phyloP scores from a whole-genome alignment of 2,888 invertebrate genomes.

The Acanthopleura granulata region DNA sequence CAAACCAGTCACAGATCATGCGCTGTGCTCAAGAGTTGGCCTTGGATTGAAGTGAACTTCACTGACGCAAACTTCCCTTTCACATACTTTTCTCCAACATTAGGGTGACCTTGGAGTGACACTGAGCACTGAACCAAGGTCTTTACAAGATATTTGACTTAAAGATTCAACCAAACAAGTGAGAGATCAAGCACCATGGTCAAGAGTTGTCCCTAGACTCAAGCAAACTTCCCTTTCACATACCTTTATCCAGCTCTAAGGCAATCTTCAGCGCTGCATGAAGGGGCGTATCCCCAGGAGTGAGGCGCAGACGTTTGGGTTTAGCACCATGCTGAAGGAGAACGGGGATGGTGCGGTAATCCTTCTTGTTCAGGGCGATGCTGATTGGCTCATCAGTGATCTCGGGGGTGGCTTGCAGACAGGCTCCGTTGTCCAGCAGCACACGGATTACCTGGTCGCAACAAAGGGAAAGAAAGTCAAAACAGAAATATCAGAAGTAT shows the following conservation, averaged over 20 bases:
- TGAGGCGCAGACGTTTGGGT: slow-evolving; percentile 37
- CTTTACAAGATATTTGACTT: too few relatives aligned
- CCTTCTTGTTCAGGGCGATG: slow-evolving; percentile 21
- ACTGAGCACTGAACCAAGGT: too few relatives aligned
- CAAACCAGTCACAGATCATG: too few relatives aligned
- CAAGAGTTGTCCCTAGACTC: too few relatives aligned
- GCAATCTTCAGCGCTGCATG: slow-evolving; percentile 51
- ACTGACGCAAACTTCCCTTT: too few relatives aligned
- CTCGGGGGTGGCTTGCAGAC: slow-evolving; percentile 2
- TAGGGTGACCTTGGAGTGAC: slow-evolving; percentile 43
- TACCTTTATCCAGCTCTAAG: slow-evolving; percentile 50
- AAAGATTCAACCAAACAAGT: too few relatives aligned
- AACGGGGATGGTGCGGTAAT: slow-evolving; percentile 34
- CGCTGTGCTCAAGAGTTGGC: too few relatives aligned
- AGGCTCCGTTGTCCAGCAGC: slow-evolving; percentile 26
- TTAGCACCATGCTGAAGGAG: slow-evolving; percentile 45
- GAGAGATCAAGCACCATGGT: too few relatives aligned
- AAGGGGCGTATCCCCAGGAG: slow-evolving; percentile 50
- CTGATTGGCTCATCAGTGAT: slow-evolving; percentile 21
- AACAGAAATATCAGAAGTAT: background rate
- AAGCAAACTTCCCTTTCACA: too few relatives aligned
- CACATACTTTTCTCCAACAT: slow-evolving; percentile 47
- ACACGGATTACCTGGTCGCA: slow-evolving; percentile 24
- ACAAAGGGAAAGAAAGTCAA: too few relatives aligned
- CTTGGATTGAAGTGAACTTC: too few relatives aligned